Evolutionary conservation across 2,888 invertebrate genomes (phyloP).

Genomic region (Ennomos quercinarius): DNA sequence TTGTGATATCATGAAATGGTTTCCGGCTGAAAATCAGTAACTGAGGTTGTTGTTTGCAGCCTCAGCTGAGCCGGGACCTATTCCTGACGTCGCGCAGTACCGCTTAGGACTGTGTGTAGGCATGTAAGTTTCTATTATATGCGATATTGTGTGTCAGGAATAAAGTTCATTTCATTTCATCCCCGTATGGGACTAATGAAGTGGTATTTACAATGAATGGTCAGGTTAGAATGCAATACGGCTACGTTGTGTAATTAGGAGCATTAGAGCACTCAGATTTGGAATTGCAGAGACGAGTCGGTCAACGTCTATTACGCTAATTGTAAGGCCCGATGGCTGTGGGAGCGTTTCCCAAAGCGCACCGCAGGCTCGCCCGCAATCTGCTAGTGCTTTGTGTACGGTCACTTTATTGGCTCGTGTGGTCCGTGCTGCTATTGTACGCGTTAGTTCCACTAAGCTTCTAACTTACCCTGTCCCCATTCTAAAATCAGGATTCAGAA

Average conservation of each 20-base stretch:
- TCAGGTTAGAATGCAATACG: conserved; percentile 8
- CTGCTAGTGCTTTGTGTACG: conserved; percentile 65
- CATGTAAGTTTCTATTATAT: too few species aligned
- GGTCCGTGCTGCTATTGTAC: conserved; percentile 47
- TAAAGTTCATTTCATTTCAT: too few species aligned
- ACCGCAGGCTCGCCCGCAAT: conserved; percentile 63
- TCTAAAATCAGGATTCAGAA: conserved; percentile 9
- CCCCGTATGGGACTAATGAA: too few species aligned
- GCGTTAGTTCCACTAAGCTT: conserved; percentile 43
- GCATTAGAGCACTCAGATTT: conserved; percentile 40
- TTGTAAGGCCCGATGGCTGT: conserved; percentile 54
- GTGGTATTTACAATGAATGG: neutral
- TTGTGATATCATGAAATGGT: too few species aligned
- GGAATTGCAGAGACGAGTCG: conserved; percentile 43
- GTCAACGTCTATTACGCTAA: conserved; percentile 65
- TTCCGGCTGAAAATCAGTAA: too few species aligned
- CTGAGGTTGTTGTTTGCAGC: too few species aligned
- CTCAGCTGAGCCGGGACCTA: too few species aligned
- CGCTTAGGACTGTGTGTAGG: too few species aligned
- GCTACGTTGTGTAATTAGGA: conserved; percentile 28
- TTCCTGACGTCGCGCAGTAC: too few species aligned
- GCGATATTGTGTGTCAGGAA: too few species aligned
- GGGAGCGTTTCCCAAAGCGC: conserved; percentile 56
- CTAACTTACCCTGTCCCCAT: conserved; percentile 14
- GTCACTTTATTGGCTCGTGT: conserved; percentile 60